Percentiles rank a stretch among this genome's conserved stretches.
Conservation (phyloP, 2,888 invertebrate species). For the Cerceris ruficornis region DNA sequence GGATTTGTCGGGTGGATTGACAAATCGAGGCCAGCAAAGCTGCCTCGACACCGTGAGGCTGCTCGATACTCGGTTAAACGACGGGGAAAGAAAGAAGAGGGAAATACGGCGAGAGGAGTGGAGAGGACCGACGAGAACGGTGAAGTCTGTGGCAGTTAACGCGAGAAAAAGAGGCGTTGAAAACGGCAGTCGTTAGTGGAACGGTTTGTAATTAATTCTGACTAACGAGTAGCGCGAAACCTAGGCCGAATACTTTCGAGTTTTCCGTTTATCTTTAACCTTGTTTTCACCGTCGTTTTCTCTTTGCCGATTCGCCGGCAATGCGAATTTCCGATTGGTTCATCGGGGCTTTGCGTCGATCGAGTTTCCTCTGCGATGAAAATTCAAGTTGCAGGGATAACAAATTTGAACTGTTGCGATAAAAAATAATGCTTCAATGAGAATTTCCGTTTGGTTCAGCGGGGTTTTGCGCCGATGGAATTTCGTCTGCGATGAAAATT, state of each 20-base stretch:
- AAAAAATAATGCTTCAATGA: too few species aligned
- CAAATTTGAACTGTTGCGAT: too few species aligned
- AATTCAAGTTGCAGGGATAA: too few species aligned
- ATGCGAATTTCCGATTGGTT: background rate
- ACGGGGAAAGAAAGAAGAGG: constrained; percentile 8
- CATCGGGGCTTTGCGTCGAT: too few species aligned
- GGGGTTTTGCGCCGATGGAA: too few species aligned
- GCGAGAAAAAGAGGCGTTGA: constrained; percentile 74
- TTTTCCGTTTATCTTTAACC: constrained; percentile 27
- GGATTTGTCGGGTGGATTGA: constrained; percentile 69
- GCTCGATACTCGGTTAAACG: background rate
- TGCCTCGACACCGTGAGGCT: constrained; percentile 29
- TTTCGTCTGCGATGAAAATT: too few species aligned
- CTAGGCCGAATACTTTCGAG: constrained; percentile 46
- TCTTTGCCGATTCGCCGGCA: background rate
- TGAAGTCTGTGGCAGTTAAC: constrained; percentile 33
- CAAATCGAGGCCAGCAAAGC: constrained; percentile 69
- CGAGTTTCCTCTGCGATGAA: too few species aligned
- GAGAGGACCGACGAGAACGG: constrained; percentile 30
- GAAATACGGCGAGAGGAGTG: constrained; percentile 11
- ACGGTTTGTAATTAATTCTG: constrained; percentile 75
- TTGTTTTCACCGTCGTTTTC: background rate
- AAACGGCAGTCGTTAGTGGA: constrained; percentile 75
- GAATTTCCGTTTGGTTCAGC: too few species aligned
- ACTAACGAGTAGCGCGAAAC: constrained; percentile 72